Evolutionary conservation across 2,888 invertebrate genomes (phyloP).

Genomic region (Mechanitis mazaeus): DNA sequence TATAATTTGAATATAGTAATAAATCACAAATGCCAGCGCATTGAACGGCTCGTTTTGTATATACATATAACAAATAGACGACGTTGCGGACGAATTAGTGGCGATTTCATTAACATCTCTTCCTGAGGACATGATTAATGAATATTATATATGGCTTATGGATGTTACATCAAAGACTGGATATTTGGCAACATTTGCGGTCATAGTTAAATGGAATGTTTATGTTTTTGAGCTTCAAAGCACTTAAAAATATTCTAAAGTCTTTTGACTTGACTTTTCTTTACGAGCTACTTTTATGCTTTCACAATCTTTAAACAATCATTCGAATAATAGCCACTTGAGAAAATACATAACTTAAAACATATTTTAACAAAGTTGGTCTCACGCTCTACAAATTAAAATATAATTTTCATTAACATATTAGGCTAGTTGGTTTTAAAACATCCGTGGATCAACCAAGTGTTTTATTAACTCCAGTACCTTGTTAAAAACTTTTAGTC

Average conservation of each 20-base stretch:
- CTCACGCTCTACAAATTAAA: no score
- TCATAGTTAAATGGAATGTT: neutral
- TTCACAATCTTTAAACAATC: no score
- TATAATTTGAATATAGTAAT: conserved; percentile 55
- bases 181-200: conserved; percentile 9
- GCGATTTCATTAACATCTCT: conserved; percentile 49
- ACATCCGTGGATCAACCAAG: no score
- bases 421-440: no score
- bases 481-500: no score
- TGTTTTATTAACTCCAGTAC: no score
- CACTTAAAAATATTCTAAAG: neutral
- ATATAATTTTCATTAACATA: no score
- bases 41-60: conserved; percentile 43
- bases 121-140: conserved; percentile 49
- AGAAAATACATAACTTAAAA: no score
- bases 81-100: conserved; percentile 45
- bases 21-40: conserved; percentile 53
- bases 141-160: conserved; percentile 26
- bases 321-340: no score
- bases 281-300: no score
- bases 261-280: neutral
- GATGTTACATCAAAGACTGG: conserved; percentile 15
- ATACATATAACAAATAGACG: conserved; percentile 49
- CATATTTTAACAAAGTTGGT: no score
- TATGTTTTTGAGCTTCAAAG: neutral